These are phyloP conservation scores for Atta colombica DNA, from an alignment of 1,140 invertebrate genomes.

Conservation along the genomic window DNA sequence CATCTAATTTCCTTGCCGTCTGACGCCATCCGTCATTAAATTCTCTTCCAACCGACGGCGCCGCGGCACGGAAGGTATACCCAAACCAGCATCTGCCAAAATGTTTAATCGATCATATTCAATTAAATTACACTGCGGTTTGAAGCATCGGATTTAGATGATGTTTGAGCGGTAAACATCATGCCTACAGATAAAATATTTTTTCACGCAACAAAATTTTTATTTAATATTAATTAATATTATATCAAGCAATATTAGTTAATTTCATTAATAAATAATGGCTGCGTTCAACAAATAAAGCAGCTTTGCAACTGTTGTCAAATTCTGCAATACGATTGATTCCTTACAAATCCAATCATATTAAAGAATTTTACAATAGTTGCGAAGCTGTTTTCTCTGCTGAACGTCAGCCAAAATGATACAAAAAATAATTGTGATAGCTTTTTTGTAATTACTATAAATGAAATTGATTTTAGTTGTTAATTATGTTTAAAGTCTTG, in stretches of 20 bases:
- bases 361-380: too few relatives aligned
- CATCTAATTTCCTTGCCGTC: conserved; percentile 45
- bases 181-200: not conserved
- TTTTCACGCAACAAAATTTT: not conserved
- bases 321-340: too few relatives aligned
- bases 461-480: not conserved
- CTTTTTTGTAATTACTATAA: not conserved
- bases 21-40: conserved; percentile 50
- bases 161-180: not conserved
- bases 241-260: too few relatives aligned
- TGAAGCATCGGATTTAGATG: not conserved
- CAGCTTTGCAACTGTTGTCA: too few relatives aligned
- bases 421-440: not conserved
- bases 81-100: conserved; percentile 45
- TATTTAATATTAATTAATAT: not conserved
- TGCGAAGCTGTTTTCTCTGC: too few relatives aligned
- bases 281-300: too few relatives aligned
- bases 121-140: conserved; percentile 41
- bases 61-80: not conserved
- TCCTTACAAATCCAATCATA: too few relatives aligned
- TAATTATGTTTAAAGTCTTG: not conserved
- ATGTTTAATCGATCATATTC: conserved; percentile 65
- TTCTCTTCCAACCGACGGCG: conserved; percentile 43
- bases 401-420: not conserved
- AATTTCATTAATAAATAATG: too few relatives aligned